These are phyloP conservation scores for Megathymus violae DNA, from an alignment of 1,140 invertebrate species.

Conservation along the genomic window DNA sequence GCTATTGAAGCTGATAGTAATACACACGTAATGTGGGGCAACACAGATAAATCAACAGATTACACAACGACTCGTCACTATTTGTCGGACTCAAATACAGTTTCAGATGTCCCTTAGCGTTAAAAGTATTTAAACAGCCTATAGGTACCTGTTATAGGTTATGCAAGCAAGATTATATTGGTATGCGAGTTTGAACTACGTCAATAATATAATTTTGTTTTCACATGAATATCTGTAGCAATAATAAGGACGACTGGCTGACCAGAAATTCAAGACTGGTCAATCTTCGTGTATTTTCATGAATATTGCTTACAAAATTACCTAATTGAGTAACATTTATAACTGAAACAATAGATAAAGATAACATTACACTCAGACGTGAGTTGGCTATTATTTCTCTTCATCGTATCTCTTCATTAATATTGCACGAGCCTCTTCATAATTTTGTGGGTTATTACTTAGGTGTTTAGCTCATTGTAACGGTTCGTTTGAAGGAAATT, in stretches of 20 bases:
- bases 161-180: neutral
- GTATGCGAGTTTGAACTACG: neutral
- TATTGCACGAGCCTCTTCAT: neutral
- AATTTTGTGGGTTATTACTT: neutral
- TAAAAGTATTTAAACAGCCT: neutral
- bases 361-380: neutral
- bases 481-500: neutral
- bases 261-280: neutral
- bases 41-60: no score
- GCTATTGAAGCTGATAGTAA: no score
- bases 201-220: neutral
- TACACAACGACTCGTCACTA: no score
- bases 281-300: neutral
- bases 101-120: no score
- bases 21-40: no score
- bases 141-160: neutral
- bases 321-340: neutral
- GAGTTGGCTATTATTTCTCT: neutral
- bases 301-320: neutral
- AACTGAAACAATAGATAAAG: neutral
- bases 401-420: neutral
- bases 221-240: neutral
- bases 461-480: neutral
- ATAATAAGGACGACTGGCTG: no score
- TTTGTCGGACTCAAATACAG: no score